Percentiles rank a stretch among this genome's conserved stretches.
Conservation (phyloP, 2,797 vertebrate species). For the Glossophaga mutica region DNA sequence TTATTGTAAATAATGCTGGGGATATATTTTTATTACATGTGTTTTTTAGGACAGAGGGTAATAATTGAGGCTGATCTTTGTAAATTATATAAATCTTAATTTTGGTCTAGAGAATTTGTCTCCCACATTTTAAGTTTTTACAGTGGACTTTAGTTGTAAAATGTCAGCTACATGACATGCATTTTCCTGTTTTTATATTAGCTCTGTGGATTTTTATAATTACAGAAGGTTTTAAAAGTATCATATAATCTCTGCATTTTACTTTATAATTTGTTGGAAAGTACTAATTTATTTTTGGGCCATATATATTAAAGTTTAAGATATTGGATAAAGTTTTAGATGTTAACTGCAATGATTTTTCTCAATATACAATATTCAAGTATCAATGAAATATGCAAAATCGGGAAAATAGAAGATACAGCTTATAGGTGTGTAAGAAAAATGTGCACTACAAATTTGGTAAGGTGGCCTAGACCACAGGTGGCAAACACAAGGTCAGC, state of each 20-base stretch:
- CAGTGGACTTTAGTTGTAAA: constrained; percentile 85
- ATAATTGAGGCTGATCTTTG: constrained; percentile 60
- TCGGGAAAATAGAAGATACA: constrained; percentile 18
- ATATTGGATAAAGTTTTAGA: not conserved
- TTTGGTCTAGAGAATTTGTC: constrained; percentile 72
- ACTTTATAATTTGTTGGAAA: constrained; percentile 66
- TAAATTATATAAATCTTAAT: constrained; percentile 57
- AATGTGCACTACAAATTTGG: constrained; percentile 53
- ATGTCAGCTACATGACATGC: constrained; percentile 84
- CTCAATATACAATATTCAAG: not conserved
- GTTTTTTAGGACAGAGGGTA: not conserved
- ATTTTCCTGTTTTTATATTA: constrained; percentile 87
- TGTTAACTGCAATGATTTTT: not conserved
- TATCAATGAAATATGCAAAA: constrained; percentile 18
- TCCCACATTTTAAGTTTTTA: constrained; percentile 84
- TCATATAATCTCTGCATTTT: constrained; percentile 21
- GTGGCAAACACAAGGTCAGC: too few relatives aligned
- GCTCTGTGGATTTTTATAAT: constrained; percentile 80
- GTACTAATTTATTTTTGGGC: constrained; percentile 12
- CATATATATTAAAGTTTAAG: constrained; percentile 59
- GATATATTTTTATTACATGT: constrained; percentile 38
- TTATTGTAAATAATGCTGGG: not conserved
- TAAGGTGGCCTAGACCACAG: constrained; percentile 56
- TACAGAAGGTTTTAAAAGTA: constrained; percentile 12
- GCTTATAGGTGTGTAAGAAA: constrained; percentile 55